These are phyloP conservation scores for Marisa cornuarietis DNA, from an alignment of 1,140 invertebrate genomes.

Conservation along the genomic window DNA sequence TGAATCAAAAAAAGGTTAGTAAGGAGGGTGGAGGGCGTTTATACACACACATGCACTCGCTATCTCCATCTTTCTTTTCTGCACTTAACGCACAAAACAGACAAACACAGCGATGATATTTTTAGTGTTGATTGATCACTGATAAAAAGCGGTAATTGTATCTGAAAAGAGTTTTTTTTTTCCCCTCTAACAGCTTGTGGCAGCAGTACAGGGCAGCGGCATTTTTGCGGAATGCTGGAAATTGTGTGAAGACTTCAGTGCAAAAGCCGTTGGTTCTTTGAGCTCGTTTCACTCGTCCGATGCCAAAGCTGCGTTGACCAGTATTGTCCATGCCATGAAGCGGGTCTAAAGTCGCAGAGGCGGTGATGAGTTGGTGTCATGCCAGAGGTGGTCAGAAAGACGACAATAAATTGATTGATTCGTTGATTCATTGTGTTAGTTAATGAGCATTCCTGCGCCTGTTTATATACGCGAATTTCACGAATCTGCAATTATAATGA, in stretches of 20 bases:
- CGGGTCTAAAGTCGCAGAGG: background rate
- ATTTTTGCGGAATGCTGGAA: conserved; percentile 79
- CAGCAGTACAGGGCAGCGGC: conserved; percentile 73
- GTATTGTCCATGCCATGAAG: conserved; percentile 57
- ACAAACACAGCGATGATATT: background rate
- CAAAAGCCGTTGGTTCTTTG: conserved; percentile 78
- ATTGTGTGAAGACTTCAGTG: conserved; percentile 80
- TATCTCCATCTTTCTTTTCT: conserved; percentile 51
- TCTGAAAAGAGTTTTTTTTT: conserved; percentile 3
- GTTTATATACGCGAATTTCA: background rate
- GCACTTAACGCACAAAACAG: too few species aligned
- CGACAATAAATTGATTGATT: background rate
- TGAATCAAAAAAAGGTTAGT: conserved; percentile 16
- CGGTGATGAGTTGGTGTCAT: too few species aligned
- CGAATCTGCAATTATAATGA: too few species aligned
- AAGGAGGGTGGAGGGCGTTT: conserved; percentile 13
- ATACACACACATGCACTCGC: background rate
- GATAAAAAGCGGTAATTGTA: background rate
- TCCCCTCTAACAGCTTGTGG: conserved; percentile 74
- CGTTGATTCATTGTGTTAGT: background rate
- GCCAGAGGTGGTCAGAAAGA: too few species aligned
- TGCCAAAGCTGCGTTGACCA: conserved; percentile 58
- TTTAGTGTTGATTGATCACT: conserved; percentile 5
- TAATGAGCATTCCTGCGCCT: background rate
- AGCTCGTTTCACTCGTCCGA: conserved; percentile 65